Percentiles rank a stretch among this genome's conserved stretches.
These are phyloP conservation scores for Papilio protenor DNA, from an alignment of 2,888 invertebrate genomes.

Conservation along the genomic window DNA sequence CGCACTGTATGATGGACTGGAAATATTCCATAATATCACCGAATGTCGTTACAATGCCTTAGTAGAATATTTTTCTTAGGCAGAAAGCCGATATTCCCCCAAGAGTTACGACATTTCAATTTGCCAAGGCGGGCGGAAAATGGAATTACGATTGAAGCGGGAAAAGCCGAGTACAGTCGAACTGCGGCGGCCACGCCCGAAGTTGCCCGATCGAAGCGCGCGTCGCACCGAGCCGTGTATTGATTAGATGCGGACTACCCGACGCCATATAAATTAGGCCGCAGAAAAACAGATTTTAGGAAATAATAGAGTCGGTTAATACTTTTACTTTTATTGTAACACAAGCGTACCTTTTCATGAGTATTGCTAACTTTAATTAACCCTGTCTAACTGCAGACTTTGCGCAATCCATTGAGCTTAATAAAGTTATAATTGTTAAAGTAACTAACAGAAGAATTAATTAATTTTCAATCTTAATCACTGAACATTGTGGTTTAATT, in stretches of 20 bases:
- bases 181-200: conserved; percentile 65
- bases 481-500: neutral
- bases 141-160: conserved; percentile 85
- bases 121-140: conserved; percentile 85
- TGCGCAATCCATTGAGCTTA: neutral
- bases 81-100: conserved; percentile 85
- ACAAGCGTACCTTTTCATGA: neutral
- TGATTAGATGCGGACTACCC: conserved; percentile 84
- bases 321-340: conserved; percentile 15
- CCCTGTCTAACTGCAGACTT: neutral
- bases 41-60: conserved; percentile 81
- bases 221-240: conserved; percentile 79
- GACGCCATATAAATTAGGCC: conserved; percentile 84
- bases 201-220: conserved; percentile 65
- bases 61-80: conserved; percentile 83
- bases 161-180: conserved; percentile 63
- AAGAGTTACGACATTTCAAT: conserved; percentile 86
- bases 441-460: neutral
- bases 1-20: conserved; percentile 77
- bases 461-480: neutral
- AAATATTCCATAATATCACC: conserved; percentile 81
- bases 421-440: neutral
- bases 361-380: neutral
- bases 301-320: conserved; percentile 43
- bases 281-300: conserved; percentile 75